Evolutionary conservation across 2,113 vertebrate species (phyloP), one percentile per base, ranked within the genome.

Genomic region (Protomyctophum bolini): DNA sequence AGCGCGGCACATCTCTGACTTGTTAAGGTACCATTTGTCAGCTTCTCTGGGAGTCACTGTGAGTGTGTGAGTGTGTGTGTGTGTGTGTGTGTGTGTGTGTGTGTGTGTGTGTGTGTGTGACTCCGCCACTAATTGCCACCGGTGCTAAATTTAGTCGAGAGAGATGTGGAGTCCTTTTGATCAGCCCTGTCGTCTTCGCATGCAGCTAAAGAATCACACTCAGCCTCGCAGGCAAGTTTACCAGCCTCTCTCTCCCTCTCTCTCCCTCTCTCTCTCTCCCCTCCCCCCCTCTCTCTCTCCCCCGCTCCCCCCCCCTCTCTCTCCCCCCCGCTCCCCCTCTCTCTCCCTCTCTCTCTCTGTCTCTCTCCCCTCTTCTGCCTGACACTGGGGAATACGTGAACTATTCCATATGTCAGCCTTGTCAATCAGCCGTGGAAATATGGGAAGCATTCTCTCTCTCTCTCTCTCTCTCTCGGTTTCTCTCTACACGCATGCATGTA

Each of bases 361-460:
- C 88, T 93, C 93, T 86, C 94, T 94, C 94, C 95, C 94, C 95
- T 95, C 95, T 94, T 96, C 96, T 95, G 93, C 93, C 94, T 93
- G 93, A 96, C 97, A 95, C 97, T 94, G 93, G 97, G 96, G 97
- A 97, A 96, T 98, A 96, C 94, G 94, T 99, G 96, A 98, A 98
- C 97, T 98, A 98, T 99, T 98, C 96, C 97, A 98, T 98, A 98
- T 99, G 97, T 98, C 97, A 99, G 95, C 90, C 95, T 96, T 99
- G 97, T 98, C 97, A 99, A 97, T 99, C 97, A 98, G 92, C 91
- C 76, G 91, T 91, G 95, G 85, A 89, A 95, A 96, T 95, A 95
- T 95, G 94, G 95, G 94, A 96, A 95, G 94, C 94, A 71, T 57
- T 58, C 54, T 1, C 69, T 49, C 12, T 46, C 46, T 56, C 79